Conservation (phyloP, 2,797 vertebrate species). For the Myotis daubentonii region DNA sequence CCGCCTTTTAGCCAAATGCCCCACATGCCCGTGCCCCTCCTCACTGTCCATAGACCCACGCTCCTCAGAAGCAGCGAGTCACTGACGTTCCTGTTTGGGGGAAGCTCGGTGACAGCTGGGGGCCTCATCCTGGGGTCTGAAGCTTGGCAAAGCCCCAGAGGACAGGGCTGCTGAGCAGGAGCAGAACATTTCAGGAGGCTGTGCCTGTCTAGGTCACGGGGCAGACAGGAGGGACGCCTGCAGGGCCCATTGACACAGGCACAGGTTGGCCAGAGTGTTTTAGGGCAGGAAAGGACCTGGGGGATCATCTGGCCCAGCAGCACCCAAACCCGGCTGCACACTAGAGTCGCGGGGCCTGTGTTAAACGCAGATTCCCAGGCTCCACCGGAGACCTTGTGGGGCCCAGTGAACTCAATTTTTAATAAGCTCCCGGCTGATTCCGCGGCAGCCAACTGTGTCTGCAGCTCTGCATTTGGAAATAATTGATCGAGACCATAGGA, state of each 20-base stretch:
- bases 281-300: background rate
- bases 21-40: background rate
- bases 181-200: background rate
- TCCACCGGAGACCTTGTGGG: background rate
- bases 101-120: background rate
- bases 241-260: background rate
- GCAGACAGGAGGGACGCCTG: background rate
- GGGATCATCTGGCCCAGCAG: no score
- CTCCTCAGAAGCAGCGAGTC: rapidly evolving
- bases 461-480: background rate
- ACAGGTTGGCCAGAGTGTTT: background rate
- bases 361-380: background rate
- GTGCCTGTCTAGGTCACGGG: background rate
- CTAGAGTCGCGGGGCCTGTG: background rate
- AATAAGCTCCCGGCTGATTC: constrained; percentile 57
- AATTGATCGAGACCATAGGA: background rate
- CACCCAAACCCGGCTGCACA: background rate
- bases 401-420: background rate
- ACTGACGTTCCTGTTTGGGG: background rate
- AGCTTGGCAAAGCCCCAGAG: background rate
- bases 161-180: background rate
- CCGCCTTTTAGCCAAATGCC: background rate
- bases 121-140: background rate
- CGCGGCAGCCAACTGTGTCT: background rate
- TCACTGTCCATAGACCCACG: background rate